Conservation (phyloP, 2,113 vertebrate species). For the Dicrurus megarhynchus region DNA sequence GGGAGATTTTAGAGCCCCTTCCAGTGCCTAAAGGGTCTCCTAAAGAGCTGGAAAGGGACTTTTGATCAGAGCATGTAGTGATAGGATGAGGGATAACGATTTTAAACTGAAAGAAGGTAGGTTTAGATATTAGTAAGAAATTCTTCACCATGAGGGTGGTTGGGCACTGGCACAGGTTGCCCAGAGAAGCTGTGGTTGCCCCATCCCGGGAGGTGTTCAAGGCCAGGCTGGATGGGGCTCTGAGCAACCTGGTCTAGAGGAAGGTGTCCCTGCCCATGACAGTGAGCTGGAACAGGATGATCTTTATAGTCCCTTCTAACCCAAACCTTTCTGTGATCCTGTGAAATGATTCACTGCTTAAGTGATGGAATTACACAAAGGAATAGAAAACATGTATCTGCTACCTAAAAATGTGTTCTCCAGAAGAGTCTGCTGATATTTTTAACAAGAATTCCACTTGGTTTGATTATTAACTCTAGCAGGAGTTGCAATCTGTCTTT, state of each 20-base stretch:
- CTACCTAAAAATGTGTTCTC: not conserved
- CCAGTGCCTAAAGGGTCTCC: not conserved
- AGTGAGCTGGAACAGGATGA: not conserved
- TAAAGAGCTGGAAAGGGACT: not conserved
- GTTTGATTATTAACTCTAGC: not conserved
- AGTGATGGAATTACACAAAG: not conserved
- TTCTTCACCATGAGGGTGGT: not conserved
- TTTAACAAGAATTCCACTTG: not conserved
- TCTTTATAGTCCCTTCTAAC: not conserved
- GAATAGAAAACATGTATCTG: not conserved
- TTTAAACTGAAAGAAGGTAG: not conserved
- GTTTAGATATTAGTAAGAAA: not conserved
- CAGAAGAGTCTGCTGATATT: not conserved
- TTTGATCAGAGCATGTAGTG: not conserved
- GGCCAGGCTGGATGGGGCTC: not conserved
- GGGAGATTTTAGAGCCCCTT: not conserved
- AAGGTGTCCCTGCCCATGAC: not conserved
- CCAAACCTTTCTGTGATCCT: not conserved
- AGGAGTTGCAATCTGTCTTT: not conserved
- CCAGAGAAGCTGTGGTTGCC: not conserved
- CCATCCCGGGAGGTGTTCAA: not conserved
- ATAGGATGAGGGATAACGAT: not conserved
- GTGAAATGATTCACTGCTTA: not conserved
- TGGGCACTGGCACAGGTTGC: not conserved
- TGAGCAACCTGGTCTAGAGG: not conserved